Evolutionary conservation across 37 sponge, comb jelly and placozoan genomes (phyloP), one percentile per base, ranked within the genome.

Genomic region (Oopsacas minuta): DNA sequence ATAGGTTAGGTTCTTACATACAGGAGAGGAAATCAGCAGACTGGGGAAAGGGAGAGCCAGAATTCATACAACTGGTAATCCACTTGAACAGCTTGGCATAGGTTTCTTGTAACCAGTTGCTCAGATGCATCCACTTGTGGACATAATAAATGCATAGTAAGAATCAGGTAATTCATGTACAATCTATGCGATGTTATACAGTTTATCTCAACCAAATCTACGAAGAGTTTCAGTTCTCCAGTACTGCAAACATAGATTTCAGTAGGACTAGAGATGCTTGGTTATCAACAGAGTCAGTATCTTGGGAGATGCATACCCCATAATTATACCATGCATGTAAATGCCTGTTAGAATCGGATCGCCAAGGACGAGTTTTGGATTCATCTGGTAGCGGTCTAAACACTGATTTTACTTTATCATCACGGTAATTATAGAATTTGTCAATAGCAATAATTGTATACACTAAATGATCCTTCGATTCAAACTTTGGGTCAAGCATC

Each of bases 21-120:
- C 75, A 25, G 5, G 75, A 61, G 75, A 61, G 75, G 75, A 61
- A 61, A 61, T 25, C 75, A 61, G 75, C 75, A 61, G 75, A 61
- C 75, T 61, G 75, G 12, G 51, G 28, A 61, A 61, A 61, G 75
- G 75, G 75, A 61, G 75, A 61, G 75, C 75, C 75, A 61, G 5
- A 61, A 12, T 61, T 32, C 75, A 61, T 61, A 61, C 75, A 61
- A 61, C 30, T 61, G 22, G 22, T 61, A 34, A 5, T 61, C 75
- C 75, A 61, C 28, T 61, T n/a, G 75, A 61, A 61, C 32, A 61
- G 22, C 75, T 61, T 61, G 7, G 75, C 75, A 61, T 61, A 61
- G 28, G 22, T 61, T 61, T 61, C 7, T 61, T 61, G 75, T 61
- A 61, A 61, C 75, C 22, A 8, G 49, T 42, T 42, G 49, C 75